Conservation (phyloP, 2,888 invertebrate species). For the Selenia dentaria region DNA sequence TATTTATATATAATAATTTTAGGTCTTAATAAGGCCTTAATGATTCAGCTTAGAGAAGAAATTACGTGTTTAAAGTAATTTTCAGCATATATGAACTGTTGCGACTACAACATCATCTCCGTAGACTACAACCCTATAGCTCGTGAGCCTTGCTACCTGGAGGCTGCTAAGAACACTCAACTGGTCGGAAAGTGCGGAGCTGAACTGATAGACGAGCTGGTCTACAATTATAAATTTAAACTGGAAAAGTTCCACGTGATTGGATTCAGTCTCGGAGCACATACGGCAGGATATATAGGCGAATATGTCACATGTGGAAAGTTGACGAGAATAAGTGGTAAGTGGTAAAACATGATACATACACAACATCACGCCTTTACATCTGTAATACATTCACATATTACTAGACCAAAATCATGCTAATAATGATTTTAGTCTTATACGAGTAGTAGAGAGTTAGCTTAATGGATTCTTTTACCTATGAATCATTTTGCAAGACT, state of each 20-base stretch:
- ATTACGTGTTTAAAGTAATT: conserved; percentile 13
- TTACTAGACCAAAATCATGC: no score
- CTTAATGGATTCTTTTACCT: no score
- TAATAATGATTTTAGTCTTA: no score
- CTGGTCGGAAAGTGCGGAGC: conserved; percentile 86
- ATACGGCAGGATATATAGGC: conserved; percentile 81
- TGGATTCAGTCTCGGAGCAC: conserved; percentile 87
- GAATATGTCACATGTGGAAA: conserved; percentile 70
- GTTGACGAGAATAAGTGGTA: conserved; percentile 84
- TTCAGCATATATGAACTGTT: conserved; percentile 80
- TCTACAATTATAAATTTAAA: conserved; percentile 61
- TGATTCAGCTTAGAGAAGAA: no score
- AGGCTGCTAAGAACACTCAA: conserved; percentile 83
- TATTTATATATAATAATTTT: no score
- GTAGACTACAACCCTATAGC: conserved; percentile 86
- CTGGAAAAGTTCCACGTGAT: conserved; percentile 83
- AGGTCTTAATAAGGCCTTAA: no score
- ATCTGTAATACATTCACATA: no score
- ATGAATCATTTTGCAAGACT: no score
- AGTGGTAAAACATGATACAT: conserved; percentile 8
- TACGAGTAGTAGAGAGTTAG: no score
- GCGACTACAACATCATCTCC: conserved; percentile 85
- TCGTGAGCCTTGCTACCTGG: conserved; percentile 84
- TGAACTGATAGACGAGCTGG: conserved; percentile 81
- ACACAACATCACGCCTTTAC: no score